Base-by-base conservation (phyloP, 1,140 invertebrate species). In the Neoseiulus cucumeris region DNA sequence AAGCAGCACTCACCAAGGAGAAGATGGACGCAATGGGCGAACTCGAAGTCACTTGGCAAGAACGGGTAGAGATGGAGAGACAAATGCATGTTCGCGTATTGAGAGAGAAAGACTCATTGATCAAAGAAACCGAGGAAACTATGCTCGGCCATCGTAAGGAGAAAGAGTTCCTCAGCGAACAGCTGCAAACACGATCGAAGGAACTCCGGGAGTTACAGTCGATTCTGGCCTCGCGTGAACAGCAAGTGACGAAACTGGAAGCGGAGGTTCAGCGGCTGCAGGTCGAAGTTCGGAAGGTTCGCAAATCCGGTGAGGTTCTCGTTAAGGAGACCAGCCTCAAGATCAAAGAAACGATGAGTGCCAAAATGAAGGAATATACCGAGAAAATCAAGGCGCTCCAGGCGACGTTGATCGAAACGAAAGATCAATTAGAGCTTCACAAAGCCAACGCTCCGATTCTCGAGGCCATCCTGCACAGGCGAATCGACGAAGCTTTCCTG, bases 21-120 rank as follows among this genome's bases (percentile, higher is more conserved):
- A 59, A 59, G 33, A 59, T 59, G 51, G 51, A 59, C 22, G 51
- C 51, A 14, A 12, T 59, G 2, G 51, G 51, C 14, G 51, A 59
- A 59, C 22, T 59, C 4, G 51, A 59, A 20, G 4, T 59, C 33
- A 25, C 25, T 14, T 59, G 51, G 51, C 51, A 59, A 9, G 51
- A 59, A 25, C 51, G 51, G 22, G 51, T 59, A 2, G 51, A 59
- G 17, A 25, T 29, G 51, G 51, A 59, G 22, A 25, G 51, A 59
- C 25, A 59, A 20, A 59, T 59, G 51, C 51, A 59, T 9, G 17
- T 59, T n/a, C 51, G 51, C 14, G 51, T 59, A 1, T 25, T 59
- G 51, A 25, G 22, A 9, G 51, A 59, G 22, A 59, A 59, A 9
- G 51, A 59, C 22, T 59, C 25, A 14, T n/a, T 59, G 22, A 14